A percentile compares a stretch with the other conserved stretches of the same genome.
Conservation (phyloP, 2,888 invertebrate genomes). For the Melikaiella ostensackeni region DNA sequence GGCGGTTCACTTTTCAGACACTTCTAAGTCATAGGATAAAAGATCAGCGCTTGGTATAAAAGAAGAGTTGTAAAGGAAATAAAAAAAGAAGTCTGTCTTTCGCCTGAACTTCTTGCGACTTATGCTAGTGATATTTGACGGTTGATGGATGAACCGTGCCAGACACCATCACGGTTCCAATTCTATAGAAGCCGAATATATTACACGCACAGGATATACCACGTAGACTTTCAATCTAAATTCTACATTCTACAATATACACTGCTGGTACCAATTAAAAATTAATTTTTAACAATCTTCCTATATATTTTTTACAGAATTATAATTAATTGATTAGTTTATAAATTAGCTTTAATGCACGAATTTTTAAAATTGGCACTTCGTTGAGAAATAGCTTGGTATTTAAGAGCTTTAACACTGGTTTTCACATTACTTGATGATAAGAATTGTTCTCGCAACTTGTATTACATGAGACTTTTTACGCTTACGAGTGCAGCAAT, state of each 20-base stretch:
- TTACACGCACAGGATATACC: slow-evolving; percentile 18
- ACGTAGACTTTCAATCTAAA: not conserved
- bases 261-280: not conserved
- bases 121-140: slow-evolving; percentile 53
- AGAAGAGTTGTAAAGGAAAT: slow-evolving; percentile 18
- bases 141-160: slow-evolving; percentile 67
- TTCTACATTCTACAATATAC: too few relatives aligned
- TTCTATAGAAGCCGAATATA: slow-evolving; percentile 32
- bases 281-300: not conserved
- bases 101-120: slow-evolving; percentile 44
- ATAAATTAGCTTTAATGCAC: not conserved
- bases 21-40: slow-evolving; percentile 17
- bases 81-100: slow-evolving; percentile 16
- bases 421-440: not conserved
- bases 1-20: not conserved
- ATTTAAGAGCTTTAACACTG: not conserved
- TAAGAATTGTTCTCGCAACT: slow-evolving; percentile 13
- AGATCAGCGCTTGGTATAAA: slow-evolving; percentile 19
- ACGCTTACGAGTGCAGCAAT: slow-evolving; percentile 13
- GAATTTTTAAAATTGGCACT: not conserved
- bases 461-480: not conserved
- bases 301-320: too few relatives aligned
- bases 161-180: slow-evolving; percentile 27
- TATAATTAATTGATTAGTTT: not conserved
- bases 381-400: not conserved